A percentile compares a stretch with the other conserved stretches of the same genome.
These are phyloP conservation scores for Petaurus breviceps DNA, from an alignment of 2,113 vertebrate species.

Conservation along the genomic window DNA sequence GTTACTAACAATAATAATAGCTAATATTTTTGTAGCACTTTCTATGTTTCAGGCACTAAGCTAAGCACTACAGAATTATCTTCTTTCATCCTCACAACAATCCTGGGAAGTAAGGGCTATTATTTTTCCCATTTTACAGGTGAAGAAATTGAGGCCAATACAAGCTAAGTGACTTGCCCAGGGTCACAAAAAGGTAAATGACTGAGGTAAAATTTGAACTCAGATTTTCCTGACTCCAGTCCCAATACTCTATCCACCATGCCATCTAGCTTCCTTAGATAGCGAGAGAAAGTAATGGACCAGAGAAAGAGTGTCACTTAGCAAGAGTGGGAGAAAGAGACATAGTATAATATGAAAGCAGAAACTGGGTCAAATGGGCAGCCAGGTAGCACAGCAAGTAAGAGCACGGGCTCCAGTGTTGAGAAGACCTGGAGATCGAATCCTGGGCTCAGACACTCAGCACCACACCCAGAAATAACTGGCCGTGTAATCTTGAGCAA, in stretches of 20 bases:
- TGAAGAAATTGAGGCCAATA: not conserved
- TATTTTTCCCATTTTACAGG: not conserved
- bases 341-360: not conserved
- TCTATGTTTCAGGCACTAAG: not conserved
- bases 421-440: no score
- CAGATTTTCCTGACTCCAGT: not conserved
- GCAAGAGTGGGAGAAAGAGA: not conserved
- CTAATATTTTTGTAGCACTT: not conserved
- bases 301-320: not conserved
- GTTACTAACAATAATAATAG: not conserved
- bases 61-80: not conserved
- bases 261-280: not conserved
- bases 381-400: no score
- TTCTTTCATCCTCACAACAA: not conserved
- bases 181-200: not conserved
- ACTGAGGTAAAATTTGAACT: not conserved
- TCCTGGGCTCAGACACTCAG: no score
- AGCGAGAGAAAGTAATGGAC: not conserved
- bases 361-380: not conserved
- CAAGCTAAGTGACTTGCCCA: not conserved
- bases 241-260: not conserved
- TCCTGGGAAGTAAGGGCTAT: not conserved
- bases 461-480: no score
- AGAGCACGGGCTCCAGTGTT: no score
- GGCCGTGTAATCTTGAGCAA: no score